phyloP scores from a whole-genome alignment of 2,797 vertebrate genomes.

The Schizopygopsis malacanthus region DNA sequence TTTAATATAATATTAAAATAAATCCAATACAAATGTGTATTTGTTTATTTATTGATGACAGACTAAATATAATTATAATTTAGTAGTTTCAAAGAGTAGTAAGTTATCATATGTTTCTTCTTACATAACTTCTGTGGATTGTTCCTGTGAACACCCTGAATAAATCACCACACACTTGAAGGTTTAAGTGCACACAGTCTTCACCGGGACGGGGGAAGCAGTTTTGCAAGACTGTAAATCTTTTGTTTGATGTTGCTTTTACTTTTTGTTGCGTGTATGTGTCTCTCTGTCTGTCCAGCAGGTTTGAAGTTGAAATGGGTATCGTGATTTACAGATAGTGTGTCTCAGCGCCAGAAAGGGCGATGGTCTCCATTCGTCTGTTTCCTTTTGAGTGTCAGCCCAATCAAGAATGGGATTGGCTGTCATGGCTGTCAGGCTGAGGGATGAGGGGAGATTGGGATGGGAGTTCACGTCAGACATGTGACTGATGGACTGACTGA shows the following conservation, averaged over 20 bases:
- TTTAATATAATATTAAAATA: not conserved
- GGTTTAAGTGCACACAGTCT: conserved; percentile 17
- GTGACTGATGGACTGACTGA: conserved; percentile 58
- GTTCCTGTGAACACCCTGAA: conserved; percentile 16
- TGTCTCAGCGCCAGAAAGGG: conserved; percentile 22
- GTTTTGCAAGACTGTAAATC: conserved; percentile 26
- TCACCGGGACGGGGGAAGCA: not conserved
- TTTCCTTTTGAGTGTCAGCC: conserved; percentile 47
- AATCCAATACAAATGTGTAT: not conserved
- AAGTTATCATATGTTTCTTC: conserved; percentile 2
- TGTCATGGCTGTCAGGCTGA: conserved; percentile 57
- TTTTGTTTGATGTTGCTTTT: conserved; percentile 25
- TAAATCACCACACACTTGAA: conserved; percentile 35
- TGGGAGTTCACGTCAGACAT: conserved; percentile 47
- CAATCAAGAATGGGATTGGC: conserved; percentile 56
- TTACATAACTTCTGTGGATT: not conserved
- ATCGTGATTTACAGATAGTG: conserved; percentile 45
- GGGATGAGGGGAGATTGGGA: conserved; percentile 54
- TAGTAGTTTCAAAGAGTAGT: not conserved
- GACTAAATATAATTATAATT: no score
- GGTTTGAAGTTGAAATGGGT: conserved; percentile 32
- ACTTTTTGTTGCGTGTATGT: conserved; percentile 24
- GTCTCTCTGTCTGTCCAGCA: conserved; percentile 38
- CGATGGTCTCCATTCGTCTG: conserved; percentile 57
- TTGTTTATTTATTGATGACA: no score